Base-by-base conservation (phyloP, 2,113 vertebrate genomes). In the Salvelinus fontinalis region DNA sequence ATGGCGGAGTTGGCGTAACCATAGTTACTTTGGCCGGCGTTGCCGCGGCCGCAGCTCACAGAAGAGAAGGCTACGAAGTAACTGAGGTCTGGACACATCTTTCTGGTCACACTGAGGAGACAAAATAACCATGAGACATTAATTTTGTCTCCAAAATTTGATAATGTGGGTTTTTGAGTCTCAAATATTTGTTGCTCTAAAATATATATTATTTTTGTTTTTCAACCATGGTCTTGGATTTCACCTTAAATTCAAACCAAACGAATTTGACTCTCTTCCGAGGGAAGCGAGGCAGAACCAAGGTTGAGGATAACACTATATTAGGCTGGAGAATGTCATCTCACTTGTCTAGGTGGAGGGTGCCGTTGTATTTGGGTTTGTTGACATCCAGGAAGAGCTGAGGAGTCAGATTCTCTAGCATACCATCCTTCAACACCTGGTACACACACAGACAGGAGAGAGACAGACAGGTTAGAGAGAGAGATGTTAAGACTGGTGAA, bases 41-140 rank as follows among this genome's bases (percentile, higher is more conserved):
- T 99, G 71, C 98, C 98, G 29, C 95, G 96, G 60, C 97, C 98
- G 0, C 96, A 98, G 92, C 97, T 99, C 88, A 99, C 95, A 0
- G 98, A 99, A n/a, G 98, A 99, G 92, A 99, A 99, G 62, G 83
- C 94, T 83, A 99, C 98, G 4, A 99, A 99, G 84, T 97, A 91
- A 84, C 95, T 92, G 82, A 99, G 93, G 71, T 96, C 93, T 0
- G 95, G 95, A 77, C 98, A 99, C 5, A 86, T 86, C 73, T 94
- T 90, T 73, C 97, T 94, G 24, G 95, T 95, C 73, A 95, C 93
- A 86, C 98, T 97, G 89, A 14, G n/a, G 39, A 44, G 9, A 44
- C n/a, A 57, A 3, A 67, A n/a, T 2, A 14, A 29, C 13, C 2
- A 24, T 9, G n/a, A 39, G 44, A 22, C 12, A 26, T n/a, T 64